These are phyloP conservation scores for Enteromius mattozi DNA, from an alignment of 2,797 vertebrate genomes.

Conservation along the genomic window DNA sequence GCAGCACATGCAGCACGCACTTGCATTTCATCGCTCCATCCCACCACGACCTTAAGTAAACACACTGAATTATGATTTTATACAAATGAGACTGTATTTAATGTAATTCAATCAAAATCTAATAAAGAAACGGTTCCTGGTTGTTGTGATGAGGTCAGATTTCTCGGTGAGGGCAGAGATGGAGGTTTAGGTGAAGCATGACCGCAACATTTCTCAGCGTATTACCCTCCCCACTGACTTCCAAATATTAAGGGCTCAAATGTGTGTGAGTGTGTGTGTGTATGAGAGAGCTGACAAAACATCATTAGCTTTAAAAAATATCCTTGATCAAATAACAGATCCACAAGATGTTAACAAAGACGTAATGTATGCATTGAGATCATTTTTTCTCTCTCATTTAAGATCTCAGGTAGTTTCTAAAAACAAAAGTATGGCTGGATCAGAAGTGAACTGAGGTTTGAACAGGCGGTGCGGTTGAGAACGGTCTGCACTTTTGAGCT, in stretches of 20 bases:
- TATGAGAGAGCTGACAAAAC: conserved; percentile 70
- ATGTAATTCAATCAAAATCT: conserved; percentile 36
- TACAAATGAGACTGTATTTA: conserved; percentile 27
- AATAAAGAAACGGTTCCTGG: conserved; percentile 20
- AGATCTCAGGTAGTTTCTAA: conserved; percentile 21
- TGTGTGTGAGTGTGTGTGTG: conserved; percentile 57
- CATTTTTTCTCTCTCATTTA: neutral
- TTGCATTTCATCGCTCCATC: conserved; percentile 8
- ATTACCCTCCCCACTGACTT: conserved; percentile 7
- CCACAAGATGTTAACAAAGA: conserved; percentile 66
- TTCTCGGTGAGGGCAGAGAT: conserved; percentile 18
- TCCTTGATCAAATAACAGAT: conserved; percentile 65
- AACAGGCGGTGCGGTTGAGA: conserved; percentile 48
- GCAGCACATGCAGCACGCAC: conserved; percentile 26
- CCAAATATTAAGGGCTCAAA: conserved; percentile 14
- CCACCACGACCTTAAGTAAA: conserved; percentile 21
- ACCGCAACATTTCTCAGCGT: conserved; percentile 15
- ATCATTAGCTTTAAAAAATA: conserved; percentile 79
- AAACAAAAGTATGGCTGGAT: conserved; percentile 7
- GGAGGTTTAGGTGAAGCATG: conserved; percentile 33
- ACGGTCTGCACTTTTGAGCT: conserved; percentile 44
- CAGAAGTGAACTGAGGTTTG: conserved; percentile 19
- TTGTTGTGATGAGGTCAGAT: conserved; percentile 25
- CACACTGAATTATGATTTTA: conserved; percentile 41
- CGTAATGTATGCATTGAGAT: neutral